Conservation (phyloP, 2,113 vertebrate genomes). For the Psophia crepitans region DNA sequence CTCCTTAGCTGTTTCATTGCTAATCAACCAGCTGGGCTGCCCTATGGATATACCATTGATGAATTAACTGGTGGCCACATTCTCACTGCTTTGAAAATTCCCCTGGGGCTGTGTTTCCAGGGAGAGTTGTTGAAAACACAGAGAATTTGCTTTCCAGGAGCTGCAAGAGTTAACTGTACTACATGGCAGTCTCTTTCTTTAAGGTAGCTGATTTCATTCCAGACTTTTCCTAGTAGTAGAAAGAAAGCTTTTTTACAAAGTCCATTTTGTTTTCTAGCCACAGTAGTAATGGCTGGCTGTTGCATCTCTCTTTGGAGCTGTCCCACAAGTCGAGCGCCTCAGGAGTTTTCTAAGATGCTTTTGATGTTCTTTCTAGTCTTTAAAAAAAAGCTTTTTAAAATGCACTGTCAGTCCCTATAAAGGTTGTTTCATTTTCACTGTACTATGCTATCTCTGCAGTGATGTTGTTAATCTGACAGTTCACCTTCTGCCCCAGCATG, state of each 20-base stretch:
- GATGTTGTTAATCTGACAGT: neutral
- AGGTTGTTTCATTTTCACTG: neutral
- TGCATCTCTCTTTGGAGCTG: neutral
- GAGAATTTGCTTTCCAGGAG: neutral
- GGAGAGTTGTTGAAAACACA: neutral
- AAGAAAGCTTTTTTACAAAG: neutral
- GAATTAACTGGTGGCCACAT: neutral
- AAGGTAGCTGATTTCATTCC: neutral
- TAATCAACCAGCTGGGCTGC: neutral
- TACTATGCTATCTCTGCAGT: neutral
- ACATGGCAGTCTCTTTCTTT: neutral
- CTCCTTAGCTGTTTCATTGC: neutral
- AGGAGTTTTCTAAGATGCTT: neutral
- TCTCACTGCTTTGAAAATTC: neutral
- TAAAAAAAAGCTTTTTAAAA: neutral
- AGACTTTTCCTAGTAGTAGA: neutral
- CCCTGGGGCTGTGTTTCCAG: neutral
- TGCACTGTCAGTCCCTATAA: neutral
- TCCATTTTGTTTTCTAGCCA: neutral
- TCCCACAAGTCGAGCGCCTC: neutral
- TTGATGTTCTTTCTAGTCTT: neutral
- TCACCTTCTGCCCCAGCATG: neutral
- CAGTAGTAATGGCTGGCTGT: neutral
- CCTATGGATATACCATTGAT: neutral
- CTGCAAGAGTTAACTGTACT: neutral